phyloP scores from a whole-genome alignment of 2,888 invertebrate species.

The Coleophora deauratella region DNA sequence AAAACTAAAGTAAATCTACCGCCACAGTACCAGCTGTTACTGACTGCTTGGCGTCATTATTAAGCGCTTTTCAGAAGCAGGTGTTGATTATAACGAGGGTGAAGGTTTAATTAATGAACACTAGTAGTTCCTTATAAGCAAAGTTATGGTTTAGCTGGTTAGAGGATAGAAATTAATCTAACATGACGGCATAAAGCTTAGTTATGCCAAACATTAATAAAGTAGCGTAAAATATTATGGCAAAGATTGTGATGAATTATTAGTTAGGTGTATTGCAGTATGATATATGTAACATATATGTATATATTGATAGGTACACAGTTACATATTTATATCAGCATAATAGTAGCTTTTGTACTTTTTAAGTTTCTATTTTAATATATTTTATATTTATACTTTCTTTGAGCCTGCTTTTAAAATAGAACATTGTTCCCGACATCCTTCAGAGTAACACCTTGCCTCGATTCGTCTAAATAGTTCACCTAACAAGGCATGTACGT shows the following conservation, averaged over 20 bases:
- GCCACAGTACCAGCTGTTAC: slow-evolving; percentile 47
- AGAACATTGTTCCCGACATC: slow-evolving; percentile 30
- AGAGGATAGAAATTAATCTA: background rate
- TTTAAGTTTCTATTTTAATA: no score
- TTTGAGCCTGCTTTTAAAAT: no score
- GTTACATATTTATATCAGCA: no score
- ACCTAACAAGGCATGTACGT: slow-evolving; percentile 45
- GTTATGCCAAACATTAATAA: no score
- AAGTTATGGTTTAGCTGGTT: slow-evolving; percentile 5
- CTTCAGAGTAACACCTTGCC: slow-evolving; percentile 27
- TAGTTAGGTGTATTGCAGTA: no score
- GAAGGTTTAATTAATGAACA: slow-evolving; percentile 70
- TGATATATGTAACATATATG: no score
- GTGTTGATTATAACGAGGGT: slow-evolving; percentile 69
- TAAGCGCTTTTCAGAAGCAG: slow-evolving; percentile 71
- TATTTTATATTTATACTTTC: no score
- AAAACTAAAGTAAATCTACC: slow-evolving; percentile 51
- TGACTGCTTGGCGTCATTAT: slow-evolving; percentile 58
- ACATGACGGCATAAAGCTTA: no score
- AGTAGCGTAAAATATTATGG: no score
- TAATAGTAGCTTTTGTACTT: no score
- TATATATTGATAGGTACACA: no score
- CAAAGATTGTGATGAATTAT: no score
- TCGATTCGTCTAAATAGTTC: slow-evolving; percentile 34
- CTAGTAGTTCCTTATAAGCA: slow-evolving; percentile 26